Evolutionary conservation across 2,888 invertebrate species (phyloP).

Genomic region (Dryomyza anilis): DNA sequence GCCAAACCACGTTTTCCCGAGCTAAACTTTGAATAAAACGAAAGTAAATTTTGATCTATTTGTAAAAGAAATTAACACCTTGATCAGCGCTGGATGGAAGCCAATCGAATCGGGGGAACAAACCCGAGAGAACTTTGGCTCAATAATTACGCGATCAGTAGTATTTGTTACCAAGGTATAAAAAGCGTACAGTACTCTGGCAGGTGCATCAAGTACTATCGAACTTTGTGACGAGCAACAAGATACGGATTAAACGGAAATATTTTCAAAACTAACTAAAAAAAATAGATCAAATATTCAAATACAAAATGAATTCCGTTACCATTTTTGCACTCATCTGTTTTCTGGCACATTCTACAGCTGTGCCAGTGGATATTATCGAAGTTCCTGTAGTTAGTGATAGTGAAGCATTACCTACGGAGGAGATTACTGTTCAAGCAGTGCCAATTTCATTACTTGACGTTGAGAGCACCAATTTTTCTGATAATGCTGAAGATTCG

Average conservation of each 20-base stretch:
- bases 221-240: too few relatives aligned
- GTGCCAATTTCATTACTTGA: slow-evolving; percentile 44
- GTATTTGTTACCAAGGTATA: too few relatives aligned
- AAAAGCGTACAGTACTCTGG: too few relatives aligned
- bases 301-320: slow-evolving; percentile 21
- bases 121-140: not conserved
- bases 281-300: too few relatives aligned
- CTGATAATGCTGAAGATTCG: slow-evolving; percentile 21
- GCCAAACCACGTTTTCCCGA: too few relatives aligned
- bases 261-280: not conserved
- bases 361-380: slow-evolving; percentile 15
- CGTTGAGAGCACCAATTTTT: slow-evolving; percentile 33
- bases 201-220: too few relatives aligned
- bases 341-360: not conserved
- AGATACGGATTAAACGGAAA: not conserved
- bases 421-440: not conserved
- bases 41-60: slow-evolving; percentile 8
- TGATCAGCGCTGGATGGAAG: not conserved
- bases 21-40: too few relatives aligned
- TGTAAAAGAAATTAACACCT: not conserved
- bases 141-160: not conserved
- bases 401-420: not conserved
- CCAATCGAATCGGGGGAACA: not conserved
- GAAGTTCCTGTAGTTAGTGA: not conserved
- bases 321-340: slow-evolving; percentile 33